phyloP scores from a whole-genome alignment of 2,797 vertebrate species.

The Mormyrops boulengeri region DNA sequence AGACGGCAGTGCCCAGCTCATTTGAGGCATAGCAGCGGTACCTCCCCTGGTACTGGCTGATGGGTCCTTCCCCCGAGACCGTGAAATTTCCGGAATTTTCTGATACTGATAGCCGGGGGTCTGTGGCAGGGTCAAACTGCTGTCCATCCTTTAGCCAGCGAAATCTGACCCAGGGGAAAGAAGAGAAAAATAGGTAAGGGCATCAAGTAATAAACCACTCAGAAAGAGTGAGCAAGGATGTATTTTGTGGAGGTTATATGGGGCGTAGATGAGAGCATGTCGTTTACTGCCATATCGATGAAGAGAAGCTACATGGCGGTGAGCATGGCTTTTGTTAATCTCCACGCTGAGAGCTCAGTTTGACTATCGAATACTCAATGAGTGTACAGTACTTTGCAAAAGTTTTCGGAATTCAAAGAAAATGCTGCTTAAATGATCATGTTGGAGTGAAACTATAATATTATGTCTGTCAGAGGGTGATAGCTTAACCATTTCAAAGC shows the following conservation, averaged over 20 bases:
- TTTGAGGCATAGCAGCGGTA: conserved; percentile 41
- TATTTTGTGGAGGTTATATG: background rate
- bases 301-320: background rate
- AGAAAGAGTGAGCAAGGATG: background rate
- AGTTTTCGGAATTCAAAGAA: background rate
- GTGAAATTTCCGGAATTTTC: conserved; percentile 15
- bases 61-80: conserved; percentile 15
- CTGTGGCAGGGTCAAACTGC: conserved; percentile 13
- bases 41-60: conserved; percentile 44
- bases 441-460: background rate
- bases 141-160: conserved; percentile 37
- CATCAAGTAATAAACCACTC: background rate
- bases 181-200: background rate
- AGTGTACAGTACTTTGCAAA: background rate
- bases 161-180: conserved; percentile 15
- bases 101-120: background rate
- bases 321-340: background rate
- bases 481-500: background rate
- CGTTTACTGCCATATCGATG: background rate
- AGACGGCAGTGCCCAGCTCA: conserved; percentile 34
- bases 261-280: background rate
- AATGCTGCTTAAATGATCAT: background rate
- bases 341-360: background rate
- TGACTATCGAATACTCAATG: background rate
- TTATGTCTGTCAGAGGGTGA: background rate